Conservation (phyloP, 2,113 vertebrate genomes). For the Calyptommatus sinebrachiatus region DNA sequence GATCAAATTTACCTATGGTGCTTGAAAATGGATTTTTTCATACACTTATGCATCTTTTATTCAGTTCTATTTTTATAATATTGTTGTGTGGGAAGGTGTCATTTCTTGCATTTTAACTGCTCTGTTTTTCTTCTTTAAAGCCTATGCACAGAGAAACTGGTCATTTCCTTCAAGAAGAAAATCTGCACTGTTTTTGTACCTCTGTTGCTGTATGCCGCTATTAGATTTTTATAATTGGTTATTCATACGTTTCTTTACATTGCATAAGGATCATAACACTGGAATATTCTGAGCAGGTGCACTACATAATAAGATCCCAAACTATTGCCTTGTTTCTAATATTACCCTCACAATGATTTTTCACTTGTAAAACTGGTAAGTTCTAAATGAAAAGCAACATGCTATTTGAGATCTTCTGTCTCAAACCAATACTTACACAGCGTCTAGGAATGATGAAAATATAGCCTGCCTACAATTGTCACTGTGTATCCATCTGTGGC, state of each 20-base stretch:
- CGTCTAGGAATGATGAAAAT: background rate
- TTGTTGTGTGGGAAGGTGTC: background rate
- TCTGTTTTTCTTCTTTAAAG: background rate
- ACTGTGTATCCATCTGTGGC: background rate
- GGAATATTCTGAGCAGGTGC: slow-evolving; percentile 1
- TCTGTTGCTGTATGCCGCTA: background rate
- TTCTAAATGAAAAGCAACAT: background rate
- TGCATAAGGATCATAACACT: background rate
- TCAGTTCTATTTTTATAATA: background rate
- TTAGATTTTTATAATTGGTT: background rate
- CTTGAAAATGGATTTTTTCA: too few species aligned
- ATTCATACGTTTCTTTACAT: background rate
- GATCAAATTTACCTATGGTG: too few species aligned
- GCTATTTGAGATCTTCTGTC: background rate
- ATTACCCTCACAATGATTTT: background rate
- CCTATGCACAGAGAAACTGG: background rate
- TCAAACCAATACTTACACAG: fast-evolving
- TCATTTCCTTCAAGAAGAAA: too few species aligned
- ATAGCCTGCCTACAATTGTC: background rate
- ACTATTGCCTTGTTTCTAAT: slow-evolving; percentile 15
- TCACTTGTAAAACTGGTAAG: slow-evolving; percentile 22
- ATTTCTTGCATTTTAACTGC: background rate
- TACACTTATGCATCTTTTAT: background rate
- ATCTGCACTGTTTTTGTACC: background rate
- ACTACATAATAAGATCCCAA: background rate